Evolutionary conservation across 2,797 vertebrate genomes (phyloP).

Genomic region (Alosa sapidissima): DNA sequence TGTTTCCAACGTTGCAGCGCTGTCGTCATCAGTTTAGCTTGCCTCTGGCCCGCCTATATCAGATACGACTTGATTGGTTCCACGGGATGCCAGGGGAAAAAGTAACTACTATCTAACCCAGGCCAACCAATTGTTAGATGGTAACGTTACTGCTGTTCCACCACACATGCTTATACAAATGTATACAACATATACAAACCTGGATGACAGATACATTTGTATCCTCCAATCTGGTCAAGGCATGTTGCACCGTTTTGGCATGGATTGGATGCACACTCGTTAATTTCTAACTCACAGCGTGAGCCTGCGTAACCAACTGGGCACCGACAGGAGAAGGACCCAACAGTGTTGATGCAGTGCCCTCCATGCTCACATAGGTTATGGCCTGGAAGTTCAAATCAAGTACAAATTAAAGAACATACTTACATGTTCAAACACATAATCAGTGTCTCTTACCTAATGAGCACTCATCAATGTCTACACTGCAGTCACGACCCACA

Average conservation of each 20-base stretch:
- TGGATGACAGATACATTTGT: constrained; percentile 97
- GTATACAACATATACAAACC: constrained; percentile 64
- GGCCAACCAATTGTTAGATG: no score
- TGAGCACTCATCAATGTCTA: constrained; percentile 90
- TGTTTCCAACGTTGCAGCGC: no score
- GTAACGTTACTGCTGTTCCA: no score
- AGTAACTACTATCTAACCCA: no score
- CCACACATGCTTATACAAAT: background rate
- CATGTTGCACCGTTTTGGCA: constrained; percentile 97
- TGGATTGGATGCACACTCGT: constrained; percentile 95
- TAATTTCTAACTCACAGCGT: constrained; percentile 94
- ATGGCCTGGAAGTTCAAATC: constrained; percentile 75
- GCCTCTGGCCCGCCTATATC: no score
- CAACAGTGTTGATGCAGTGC: constrained; percentile 93
- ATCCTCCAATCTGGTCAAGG: constrained; percentile 94
- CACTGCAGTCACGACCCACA: constrained; percentile 89
- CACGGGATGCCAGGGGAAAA: no score
- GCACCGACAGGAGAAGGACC: constrained; percentile 95
- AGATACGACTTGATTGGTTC: no score
- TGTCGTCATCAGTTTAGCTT: no score
- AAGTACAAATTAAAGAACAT: background rate
- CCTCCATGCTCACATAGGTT: constrained; percentile 96
- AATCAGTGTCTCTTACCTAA: constrained; percentile 67
- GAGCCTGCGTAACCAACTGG: constrained; percentile 90
- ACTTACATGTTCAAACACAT: background rate